Conservation (phyloP, 2,797 vertebrate species). For the Morus bassanus region DNA sequence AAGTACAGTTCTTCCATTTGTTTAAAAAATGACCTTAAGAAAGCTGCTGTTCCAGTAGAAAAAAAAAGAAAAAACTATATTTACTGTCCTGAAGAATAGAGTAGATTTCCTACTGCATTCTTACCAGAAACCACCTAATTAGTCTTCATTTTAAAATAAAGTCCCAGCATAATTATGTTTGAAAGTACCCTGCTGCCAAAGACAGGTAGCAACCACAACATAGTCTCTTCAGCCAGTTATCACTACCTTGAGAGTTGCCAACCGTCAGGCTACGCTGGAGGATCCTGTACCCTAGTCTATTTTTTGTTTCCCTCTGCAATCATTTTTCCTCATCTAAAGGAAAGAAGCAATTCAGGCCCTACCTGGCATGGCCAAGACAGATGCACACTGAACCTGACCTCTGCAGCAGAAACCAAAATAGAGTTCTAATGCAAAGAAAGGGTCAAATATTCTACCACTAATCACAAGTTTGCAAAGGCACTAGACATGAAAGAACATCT, state of each 20-base stretch:
- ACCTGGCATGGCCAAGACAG: not conserved
- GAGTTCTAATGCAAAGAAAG: not conserved
- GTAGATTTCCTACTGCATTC: not conserved
- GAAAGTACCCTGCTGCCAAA: not conserved
- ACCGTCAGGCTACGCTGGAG: not conserved
- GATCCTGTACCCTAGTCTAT: not conserved
- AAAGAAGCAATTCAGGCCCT: not conserved
- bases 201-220: not conserved
- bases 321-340: not conserved
- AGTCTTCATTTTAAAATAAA: not conserved
- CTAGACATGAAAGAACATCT: not conserved
- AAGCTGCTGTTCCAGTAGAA: not conserved
- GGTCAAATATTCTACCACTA: not conserved
- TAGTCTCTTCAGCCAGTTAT: not conserved
- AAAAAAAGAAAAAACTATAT: not conserved
- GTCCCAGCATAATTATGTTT: not conserved
- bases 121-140: not conserved
- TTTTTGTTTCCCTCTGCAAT: not conserved
- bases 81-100: not conserved
- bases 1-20: not conserved
- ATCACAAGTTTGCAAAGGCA: not conserved
- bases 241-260: rapidly evolving
- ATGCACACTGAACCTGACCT: not conserved
- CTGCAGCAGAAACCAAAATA: not conserved
- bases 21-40: not conserved